Base-by-base conservation (phyloP, 2,888 invertebrate species). In the Pristionchus arcanus region DNA sequence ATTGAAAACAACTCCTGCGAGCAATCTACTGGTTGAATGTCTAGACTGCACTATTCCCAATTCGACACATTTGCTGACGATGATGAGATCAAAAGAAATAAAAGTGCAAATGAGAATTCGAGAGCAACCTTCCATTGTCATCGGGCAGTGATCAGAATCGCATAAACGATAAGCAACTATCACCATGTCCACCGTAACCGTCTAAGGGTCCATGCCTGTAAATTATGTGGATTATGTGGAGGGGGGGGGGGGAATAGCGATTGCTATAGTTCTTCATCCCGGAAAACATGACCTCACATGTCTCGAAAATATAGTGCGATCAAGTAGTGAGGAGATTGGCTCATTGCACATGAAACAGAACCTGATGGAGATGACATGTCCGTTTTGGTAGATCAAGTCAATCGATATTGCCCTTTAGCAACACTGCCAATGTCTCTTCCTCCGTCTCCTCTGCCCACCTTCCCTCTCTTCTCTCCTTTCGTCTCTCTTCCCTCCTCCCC, bases 321-420 rank as follows among this genome's bases (percentile, higher is more conserved):
- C 9, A 13, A 49, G 42, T 11, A 49, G 9, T 49, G 42, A 49
- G 42, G 42, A 9, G 11, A 49, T 49, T 49, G 42, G 13, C 42
- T 49, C 13, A 49, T 49, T 49, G 42, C 13, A 13, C 42, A 49
- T 49, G 42, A 49, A 49, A 49, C 42, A 49, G 42, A 49, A 49
- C 42, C 42, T 9, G 42, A 68, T 28, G 68, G 25, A 68, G 68
- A 68, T 68, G n/a, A n/a, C n/a, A n/a, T n/a, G n/a, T n/a, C n/a
- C n/a, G n/a, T n/a, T n/a, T n/a, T 34, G 28, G 71, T 34, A 71
- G 71, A 55, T 55, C 55, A 55, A 55, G 19, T 49, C 42, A 49
- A 77, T 77, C 83, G 55, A 84, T 84, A 84, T 28, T 55, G 55
- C 31, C 53, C 83, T 84, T 81, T 31, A 21, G 25, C 42, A 28